Conservation (phyloP, 35 echinoderm and acorn worm species). For the Eucidaris tribuloides region DNA sequence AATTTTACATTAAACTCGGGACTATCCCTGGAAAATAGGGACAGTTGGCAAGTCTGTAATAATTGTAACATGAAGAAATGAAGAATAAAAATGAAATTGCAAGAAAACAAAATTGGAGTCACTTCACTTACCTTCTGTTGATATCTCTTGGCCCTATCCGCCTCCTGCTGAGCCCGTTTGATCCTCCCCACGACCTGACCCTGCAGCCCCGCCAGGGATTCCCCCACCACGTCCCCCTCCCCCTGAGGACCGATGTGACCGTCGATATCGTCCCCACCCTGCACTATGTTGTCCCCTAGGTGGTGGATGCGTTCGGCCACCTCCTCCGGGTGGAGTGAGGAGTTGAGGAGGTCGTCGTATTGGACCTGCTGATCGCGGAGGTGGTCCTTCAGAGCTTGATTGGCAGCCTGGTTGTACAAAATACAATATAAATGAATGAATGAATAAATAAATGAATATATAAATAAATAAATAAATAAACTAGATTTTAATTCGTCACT, state of each 20-base stretch:
- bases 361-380: slow-evolving; percentile 37
- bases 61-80: no score
- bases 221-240: slow-evolving; percentile 56
- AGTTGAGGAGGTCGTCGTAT: slow-evolving; percentile 37
- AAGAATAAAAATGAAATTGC: background rate
- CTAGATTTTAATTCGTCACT: no score
- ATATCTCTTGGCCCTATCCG: slow-evolving; percentile 30
- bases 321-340: slow-evolving; percentile 62
- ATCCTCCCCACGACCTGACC: slow-evolving; percentile 31
- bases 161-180: slow-evolving; percentile 38
- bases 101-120: background rate
- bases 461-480: no score
- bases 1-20: no score
- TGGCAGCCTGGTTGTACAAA: slow-evolving; percentile 47
- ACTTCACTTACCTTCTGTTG: slow-evolving; percentile 18
- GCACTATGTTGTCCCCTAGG: background rate
- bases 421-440: background rate
- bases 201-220: slow-evolving; percentile 68
- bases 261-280: background rate
- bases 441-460: background rate
- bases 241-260: background rate
- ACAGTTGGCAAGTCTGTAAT: no score
- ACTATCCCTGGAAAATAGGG: no score
- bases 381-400: slow-evolving; percentile 24
- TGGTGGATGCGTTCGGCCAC: slow-evolving; percentile 64